Evolutionary conservation across 2,797 vertebrate genomes (phyloP).

Genomic region (Myotis myotis): DNA sequence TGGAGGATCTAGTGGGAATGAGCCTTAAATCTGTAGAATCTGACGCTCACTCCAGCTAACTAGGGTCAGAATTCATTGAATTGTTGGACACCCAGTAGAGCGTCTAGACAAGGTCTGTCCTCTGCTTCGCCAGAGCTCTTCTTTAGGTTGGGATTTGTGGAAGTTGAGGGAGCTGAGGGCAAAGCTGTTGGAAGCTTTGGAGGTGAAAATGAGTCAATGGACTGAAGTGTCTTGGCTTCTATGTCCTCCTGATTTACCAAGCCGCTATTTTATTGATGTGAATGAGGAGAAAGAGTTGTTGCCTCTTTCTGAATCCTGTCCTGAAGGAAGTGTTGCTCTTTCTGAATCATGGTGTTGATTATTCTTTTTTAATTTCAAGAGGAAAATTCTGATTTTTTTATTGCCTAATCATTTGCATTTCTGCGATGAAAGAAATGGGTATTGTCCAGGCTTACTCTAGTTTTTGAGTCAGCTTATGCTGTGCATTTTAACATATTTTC

Average conservation of each 20-base stretch:
- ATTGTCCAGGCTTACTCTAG: not conserved
- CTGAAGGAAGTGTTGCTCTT: not conserved
- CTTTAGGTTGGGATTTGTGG: not conserved
- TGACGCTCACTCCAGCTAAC: not conserved
- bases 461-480: not conserved
- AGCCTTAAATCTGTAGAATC: not conserved
- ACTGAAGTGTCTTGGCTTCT: not conserved
- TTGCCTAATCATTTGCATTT: slow-evolving; percentile 21
- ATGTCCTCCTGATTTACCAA: not conserved
- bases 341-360: not conserved
- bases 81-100: not conserved
- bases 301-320: not conserved
- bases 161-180: not conserved
- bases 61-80: not conserved
- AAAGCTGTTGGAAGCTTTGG: too few species aligned
- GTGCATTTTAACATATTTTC: slow-evolving; percentile 9
- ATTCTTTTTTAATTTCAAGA: not conserved
- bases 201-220: not conserved
- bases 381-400: not conserved
- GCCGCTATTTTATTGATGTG: not conserved
- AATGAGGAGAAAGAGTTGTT: not conserved
- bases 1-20: not conserved
- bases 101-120: not conserved
- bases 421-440: not conserved
- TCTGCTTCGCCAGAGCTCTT: not conserved